Percentiles rank a stretch among this genome's conserved stretches.
phyloP scores from a whole-genome alignment of 1,140 invertebrate genomes.

The Drosophila ambigua region DNA sequence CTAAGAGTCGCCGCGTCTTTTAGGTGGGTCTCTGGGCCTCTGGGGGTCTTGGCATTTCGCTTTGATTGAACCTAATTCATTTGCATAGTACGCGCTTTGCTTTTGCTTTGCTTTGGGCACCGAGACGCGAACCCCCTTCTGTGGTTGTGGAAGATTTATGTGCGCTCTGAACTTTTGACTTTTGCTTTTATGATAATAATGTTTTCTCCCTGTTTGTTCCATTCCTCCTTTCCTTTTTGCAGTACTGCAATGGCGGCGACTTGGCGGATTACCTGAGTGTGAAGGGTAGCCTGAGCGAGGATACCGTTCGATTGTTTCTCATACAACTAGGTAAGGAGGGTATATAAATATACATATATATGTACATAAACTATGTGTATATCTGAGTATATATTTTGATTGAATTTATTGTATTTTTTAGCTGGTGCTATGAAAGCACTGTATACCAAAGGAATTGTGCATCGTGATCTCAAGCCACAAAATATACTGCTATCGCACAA shows the following conservation, averaged over 20 bases:
- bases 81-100: slow-evolving; percentile 71
- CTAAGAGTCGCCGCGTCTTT: neutral
- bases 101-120: slow-evolving; percentile 28
- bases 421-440: slow-evolving; percentile 98
- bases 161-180: slow-evolving; percentile 16
- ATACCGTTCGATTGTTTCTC: slow-evolving; percentile 97
- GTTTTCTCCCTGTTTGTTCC: neutral
- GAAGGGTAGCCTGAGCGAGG: slow-evolving; percentile 97
- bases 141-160: slow-evolving; percentile 17
- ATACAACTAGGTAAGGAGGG: slow-evolving; percentile 92
- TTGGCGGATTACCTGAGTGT: slow-evolving; percentile 97
- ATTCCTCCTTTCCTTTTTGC: slow-evolving; percentile 59
- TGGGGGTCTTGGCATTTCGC: slow-evolving; percentile 28
- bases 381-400: neutral
- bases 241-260: slow-evolving; percentile 99
- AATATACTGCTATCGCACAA: slow-evolving; percentile 96
- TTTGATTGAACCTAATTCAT: slow-evolving; percentile 77
- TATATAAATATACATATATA: neutral
- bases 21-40: neutral
- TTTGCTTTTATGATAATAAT: slow-evolving; percentile 14
- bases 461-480: slow-evolving; percentile 99
- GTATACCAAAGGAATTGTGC: slow-evolving; percentile 98
- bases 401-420: slow-evolving; percentile 63
- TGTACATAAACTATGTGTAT: neutral
- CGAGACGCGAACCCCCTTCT: neutral